Conservation (phyloP, 2,113 vertebrate species). For the Craseonycteris thonglongyai region DNA sequence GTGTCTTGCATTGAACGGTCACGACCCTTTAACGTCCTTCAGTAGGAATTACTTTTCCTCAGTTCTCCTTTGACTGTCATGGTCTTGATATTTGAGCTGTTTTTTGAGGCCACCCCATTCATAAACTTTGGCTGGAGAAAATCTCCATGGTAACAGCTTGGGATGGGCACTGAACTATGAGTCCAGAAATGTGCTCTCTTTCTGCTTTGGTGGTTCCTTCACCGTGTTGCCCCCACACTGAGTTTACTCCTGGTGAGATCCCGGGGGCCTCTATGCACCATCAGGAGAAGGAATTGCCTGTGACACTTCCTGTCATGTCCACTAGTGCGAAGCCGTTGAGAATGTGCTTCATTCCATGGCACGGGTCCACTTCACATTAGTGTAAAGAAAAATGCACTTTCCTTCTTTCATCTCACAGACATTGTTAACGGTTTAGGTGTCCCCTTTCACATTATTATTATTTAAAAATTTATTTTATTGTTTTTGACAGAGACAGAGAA, state of each 20-base stretch:
- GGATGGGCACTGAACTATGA: too few species aligned
- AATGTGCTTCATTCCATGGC: too few species aligned
- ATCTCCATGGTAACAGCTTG: not conserved
- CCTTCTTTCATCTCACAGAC: not conserved
- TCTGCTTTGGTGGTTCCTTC: not conserved
- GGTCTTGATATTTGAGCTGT: not conserved
- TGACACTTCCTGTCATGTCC: not conserved
- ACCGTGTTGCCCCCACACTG: too few species aligned
- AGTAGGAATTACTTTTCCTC: not conserved
- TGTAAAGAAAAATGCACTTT: not conserved
- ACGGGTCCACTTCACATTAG: not conserved
- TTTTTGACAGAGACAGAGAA: too few species aligned
- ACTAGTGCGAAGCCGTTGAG: not conserved
- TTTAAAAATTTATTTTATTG: too few species aligned
- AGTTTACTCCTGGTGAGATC: not conserved
- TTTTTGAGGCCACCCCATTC: not conserved
- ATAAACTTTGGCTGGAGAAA: not conserved
- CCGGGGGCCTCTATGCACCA: not conserved
- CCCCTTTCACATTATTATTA: not conserved
- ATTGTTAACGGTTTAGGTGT: not conserved
- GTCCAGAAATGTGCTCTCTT: not conserved
- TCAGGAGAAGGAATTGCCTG: not conserved
- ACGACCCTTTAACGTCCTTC: not conserved
- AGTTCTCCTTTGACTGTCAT: not conserved
- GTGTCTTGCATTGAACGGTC: not conserved